A percentile compares a stretch with the other conserved stretches of the same genome.
These are phyloP conservation scores for Lepidocyrtinus sp. DNA, from an alignment of 2,888 invertebrate species.

Conservation along the genomic window DNA sequence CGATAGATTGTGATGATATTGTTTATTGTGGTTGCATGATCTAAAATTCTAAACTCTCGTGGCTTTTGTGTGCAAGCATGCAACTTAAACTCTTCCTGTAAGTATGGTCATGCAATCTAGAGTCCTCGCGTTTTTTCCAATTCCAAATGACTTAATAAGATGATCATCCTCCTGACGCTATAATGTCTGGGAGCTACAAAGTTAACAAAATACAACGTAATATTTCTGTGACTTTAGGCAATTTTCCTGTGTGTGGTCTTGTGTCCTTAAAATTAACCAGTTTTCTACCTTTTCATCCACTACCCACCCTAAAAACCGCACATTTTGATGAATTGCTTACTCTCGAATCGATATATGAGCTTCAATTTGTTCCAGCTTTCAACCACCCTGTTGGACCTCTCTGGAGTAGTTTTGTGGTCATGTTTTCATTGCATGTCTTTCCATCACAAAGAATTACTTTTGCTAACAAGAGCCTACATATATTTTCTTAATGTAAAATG, in stretches of 20 bases:
- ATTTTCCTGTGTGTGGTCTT: constrained; percentile 44
- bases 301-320: neutral
- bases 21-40: constrained; percentile 23
- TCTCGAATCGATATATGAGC: neutral
- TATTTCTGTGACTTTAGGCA: constrained; percentile 46
- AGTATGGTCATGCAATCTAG: constrained; percentile 39
- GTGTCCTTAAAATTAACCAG: constrained; percentile 9
- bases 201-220: too few species aligned
- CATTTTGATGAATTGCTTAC: neutral
- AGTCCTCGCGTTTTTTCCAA: constrained; percentile 14
- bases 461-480: neutral
- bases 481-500: constrained; percentile 19
- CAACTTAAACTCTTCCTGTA: neutral
- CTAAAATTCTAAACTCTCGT: too few species aligned
- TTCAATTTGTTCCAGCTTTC: constrained; percentile 53
- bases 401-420: too few species aligned
- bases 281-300: neutral
- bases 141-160: constrained; percentile 54
- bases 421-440: constrained; percentile 23
- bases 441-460: neutral
- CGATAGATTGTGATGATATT: neutral
- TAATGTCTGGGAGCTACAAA: constrained; percentile 39
- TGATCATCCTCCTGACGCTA: constrained; percentile 33
- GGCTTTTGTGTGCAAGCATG: too few species aligned
- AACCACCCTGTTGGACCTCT: constrained; percentile 42